These are phyloP conservation scores for Oncorhynchus nerka DNA, from an alignment of 2,113 vertebrate species.

Conservation along the genomic window DNA sequence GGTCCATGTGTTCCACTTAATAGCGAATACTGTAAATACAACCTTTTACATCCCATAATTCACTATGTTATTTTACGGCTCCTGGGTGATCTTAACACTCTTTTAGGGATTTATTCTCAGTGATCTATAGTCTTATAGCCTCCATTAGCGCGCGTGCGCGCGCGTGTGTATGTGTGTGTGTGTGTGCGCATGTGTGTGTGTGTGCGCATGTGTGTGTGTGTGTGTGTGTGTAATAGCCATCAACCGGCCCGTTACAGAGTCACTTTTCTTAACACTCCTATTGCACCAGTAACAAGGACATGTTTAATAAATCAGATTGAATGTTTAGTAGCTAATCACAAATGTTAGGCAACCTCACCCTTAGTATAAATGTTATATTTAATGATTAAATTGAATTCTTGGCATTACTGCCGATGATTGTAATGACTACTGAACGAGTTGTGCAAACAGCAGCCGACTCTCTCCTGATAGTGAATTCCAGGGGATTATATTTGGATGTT, in stretches of 20 bases:
- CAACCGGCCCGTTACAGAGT: slow-evolving; percentile 15
- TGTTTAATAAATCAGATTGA: slow-evolving; percentile 11
- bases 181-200: no score
- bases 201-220: no score
- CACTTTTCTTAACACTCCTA: slow-evolving; percentile 22
- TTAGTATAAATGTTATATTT: background rate
- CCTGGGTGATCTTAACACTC: slow-evolving; percentile 33
- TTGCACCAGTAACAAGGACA: slow-evolving; percentile 16
- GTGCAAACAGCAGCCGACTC: background rate
- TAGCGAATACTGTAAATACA: slow-evolving; percentile 33
- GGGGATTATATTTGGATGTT: no score
- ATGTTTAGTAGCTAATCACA: background rate
- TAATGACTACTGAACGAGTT: background rate
- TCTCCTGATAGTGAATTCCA: no score
- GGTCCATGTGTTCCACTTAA: slow-evolving; percentile 4
- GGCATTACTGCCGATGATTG: background rate
- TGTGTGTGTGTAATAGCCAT: slow-evolving; percentile 25
- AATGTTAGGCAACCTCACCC: background rate
- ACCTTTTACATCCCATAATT: slow-evolving; percentile 48
- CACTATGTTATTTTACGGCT: slow-evolving; percentile 53
- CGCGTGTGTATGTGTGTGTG: no score
- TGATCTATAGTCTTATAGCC: slow-evolving; percentile 12
- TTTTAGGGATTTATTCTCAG: slow-evolving; percentile 36
- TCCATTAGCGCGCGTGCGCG: slow-evolving; percentile 31
- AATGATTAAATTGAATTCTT: background rate